Evolutionary conservation across 2,888 invertebrate species (phyloP), one percentile per base, ranked within the genome.

Genomic region (Galerucella nymphaeae): DNA sequence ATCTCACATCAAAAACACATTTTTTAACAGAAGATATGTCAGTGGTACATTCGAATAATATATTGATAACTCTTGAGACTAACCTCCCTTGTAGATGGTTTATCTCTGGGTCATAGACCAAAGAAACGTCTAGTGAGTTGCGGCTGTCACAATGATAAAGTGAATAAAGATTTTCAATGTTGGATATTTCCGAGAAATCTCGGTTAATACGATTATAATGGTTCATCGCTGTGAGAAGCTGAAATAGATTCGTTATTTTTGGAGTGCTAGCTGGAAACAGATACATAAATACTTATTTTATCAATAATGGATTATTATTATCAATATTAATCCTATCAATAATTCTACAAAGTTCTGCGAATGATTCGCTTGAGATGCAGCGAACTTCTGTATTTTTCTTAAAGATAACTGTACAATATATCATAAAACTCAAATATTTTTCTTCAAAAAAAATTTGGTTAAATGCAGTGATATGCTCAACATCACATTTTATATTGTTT

Each of bases 171-270:
- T 59, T 59, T 59, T 30, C 59, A 59, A 59, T 59, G 30, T 59
- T 59, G 59, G 59, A 59, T 59, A 38, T 59, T 59, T 59, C 38
- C 30, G 30, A 59, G 59, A 59, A 59, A 59, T 59, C 59, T 30
- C 59, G 59, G 59, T 38, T 59, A 38, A 59, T 59, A 59, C 38
- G 59, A 59, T 59, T 59, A 59, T 59, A 59, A 59, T 59, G 59
- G 59, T 38, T 18, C 18, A 14, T n/a, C 59, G n/a, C 16, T 38
- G 9, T n/a, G 16, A 59, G 59, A 38, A 58, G 30, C 30, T 58
- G 58, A 30, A 59, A 59, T 59, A 16, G n/a, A 59, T 59, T 59
- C 16, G 59, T 30, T 59, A 38, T 11, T 38, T 59, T 18, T 59
- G 30, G 59, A 38, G 59, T 59, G n/a, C 30, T 13, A 38, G 14